Evolutionary conservation across 2,888 invertebrate genomes (phyloP).

Genomic region (Cantharis flavilabris): DNA sequence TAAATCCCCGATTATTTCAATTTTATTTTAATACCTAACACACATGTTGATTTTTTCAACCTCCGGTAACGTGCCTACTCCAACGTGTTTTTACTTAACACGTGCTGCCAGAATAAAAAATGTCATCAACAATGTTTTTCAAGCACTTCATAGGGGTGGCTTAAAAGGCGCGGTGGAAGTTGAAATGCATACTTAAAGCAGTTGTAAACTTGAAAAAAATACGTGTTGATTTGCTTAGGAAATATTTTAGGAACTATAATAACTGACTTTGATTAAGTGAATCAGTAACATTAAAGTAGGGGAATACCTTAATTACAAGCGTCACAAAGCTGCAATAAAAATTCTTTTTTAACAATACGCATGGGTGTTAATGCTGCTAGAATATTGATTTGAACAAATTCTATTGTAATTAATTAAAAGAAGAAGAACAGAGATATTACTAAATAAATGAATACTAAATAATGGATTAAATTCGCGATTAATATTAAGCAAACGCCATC

Average conservation of each 20-base stretch:
- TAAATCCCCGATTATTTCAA: background rate
- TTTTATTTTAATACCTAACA: background rate
- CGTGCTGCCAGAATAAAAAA: background rate
- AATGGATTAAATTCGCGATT: no score
- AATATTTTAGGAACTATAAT: background rate
- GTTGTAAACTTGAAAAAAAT: background rate
- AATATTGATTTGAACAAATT: no score
- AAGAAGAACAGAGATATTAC: no score
- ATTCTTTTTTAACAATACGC: no score
- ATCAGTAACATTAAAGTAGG: no score
- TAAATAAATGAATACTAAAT: no score
- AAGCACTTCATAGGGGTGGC: background rate
- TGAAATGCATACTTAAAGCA: background rate
- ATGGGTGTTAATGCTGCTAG: no score
- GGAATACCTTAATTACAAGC: no score
- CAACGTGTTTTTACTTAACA: background rate
- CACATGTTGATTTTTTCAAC: background rate
- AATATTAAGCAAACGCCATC: no score
- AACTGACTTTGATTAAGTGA: background rate
- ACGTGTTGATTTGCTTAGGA: background rate
- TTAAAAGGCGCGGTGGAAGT: background rate
- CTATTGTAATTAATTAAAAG: no score
- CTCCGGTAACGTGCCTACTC: background rate
- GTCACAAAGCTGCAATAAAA: no score
- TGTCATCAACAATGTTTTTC: background rate